A percentile compares a stretch with the other conserved stretches of the same genome.
Conservation (phyloP, 2,888 invertebrate genomes). For the Idaea biselata region DNA sequence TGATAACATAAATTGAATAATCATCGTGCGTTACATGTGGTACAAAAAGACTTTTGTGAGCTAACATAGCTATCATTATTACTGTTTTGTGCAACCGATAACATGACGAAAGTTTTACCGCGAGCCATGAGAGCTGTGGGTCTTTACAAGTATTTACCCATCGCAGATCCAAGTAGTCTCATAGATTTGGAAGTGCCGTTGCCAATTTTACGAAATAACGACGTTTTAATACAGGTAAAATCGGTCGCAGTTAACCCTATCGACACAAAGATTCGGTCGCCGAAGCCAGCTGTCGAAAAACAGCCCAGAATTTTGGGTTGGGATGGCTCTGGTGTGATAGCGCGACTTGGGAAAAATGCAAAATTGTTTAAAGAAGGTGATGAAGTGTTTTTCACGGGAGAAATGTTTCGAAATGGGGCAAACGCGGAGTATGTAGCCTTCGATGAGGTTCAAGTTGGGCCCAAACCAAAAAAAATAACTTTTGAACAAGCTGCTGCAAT, state of each 20-base stretch:
- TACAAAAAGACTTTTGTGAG: not conserved
- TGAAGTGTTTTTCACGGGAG: conserved; percentile 65
- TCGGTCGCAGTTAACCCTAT: conserved; percentile 66
- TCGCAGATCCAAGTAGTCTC: conserved; percentile 56
- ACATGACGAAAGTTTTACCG: conserved; percentile 44
- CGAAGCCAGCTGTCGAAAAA: conserved; percentile 53
- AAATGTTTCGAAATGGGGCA: conserved; percentile 55
- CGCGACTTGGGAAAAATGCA: conserved; percentile 51
- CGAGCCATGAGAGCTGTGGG: conserved; percentile 69
- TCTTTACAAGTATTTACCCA: conserved; percentile 66
- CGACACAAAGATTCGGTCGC: conserved; percentile 63
- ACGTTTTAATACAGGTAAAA: conserved; percentile 65
- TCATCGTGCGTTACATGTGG: not conserved
- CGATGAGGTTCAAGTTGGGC: conserved; percentile 55
- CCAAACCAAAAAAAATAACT: conserved; percentile 58
- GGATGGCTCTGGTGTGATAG: conserved; percentile 66
- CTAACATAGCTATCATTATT: not conserved
- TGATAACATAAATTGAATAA: not conserved
- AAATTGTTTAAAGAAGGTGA: conserved; percentile 56
- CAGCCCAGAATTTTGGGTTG: conserved; percentile 61
- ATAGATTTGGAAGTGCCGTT: conserved; percentile 57
- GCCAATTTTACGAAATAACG: conserved; percentile 47
- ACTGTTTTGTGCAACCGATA: not conserved
- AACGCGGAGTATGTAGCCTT: conserved; percentile 65
- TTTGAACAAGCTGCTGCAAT: conserved; percentile 71